Base-by-base conservation (phyloP, 2,888 invertebrate genomes). In the Xiphydria camelus region DNA sequence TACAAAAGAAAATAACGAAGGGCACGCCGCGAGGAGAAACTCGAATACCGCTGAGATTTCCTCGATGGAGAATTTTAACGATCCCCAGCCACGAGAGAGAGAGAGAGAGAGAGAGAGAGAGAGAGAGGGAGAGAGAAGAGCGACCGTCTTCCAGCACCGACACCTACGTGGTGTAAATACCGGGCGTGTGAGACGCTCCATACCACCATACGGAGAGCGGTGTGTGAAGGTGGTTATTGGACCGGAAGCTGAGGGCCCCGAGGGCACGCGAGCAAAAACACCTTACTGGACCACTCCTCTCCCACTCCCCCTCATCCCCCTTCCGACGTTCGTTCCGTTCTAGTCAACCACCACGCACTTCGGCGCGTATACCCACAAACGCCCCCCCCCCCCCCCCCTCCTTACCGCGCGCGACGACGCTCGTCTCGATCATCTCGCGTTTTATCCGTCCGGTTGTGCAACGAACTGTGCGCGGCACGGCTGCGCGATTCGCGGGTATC, bases 191-290 rank as follows among this genome's bases (percentile, higher is more conserved):
- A 7, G n/a, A n/a, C n/a, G n/a, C n/a, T n/a, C n/a, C 37, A 22
- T 14, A 37, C 14, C 9, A 7, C 17, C 15, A 29, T 10, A 21
- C 7, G 29, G 23, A 5, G 22, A 18, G 17, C 32, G 14, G 42
- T 40, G 39, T 31, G 36, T 31, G 41, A 49, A 49, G 47, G 44
- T 54, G 50, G 47, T 52, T 48, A 53, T 51, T 54, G 47, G 51
- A 51, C 54, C 57, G 57, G 54, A 57, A 57, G 52, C 39, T 49
- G 41, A 41, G 47, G 41, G 48, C 47, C 37, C 45, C 37, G 33
- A 45, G 47, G 47, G 45, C 51, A 51, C 47, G 52, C 46, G 42
- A 51, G 43, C 51, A 47, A 47, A 45, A 43, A 45, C 46, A 38
- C 54, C 51, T 51, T 46, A 45, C 49, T 49, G 51, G 45, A 52